These are phyloP conservation scores for Volucella inflata DNA, from an alignment of 2,888 invertebrate genomes.

Conservation along the genomic window DNA sequence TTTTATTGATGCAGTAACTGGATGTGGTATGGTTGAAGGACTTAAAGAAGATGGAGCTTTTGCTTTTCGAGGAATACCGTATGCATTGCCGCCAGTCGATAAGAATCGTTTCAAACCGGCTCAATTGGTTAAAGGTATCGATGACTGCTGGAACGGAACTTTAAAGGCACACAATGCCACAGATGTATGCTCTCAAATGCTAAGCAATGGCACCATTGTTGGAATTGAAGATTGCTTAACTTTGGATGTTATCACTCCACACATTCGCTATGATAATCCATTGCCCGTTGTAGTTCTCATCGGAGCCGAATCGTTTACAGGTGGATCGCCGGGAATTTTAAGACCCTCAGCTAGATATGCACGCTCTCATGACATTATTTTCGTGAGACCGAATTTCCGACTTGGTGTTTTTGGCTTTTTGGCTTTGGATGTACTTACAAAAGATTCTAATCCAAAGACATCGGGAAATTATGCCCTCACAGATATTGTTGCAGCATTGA, in stretches of 20 bases:
- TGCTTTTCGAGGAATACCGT: constrained; percentile 92
- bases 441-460: constrained; percentile 88
- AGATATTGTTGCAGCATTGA: constrained; percentile 90
- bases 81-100: constrained; percentile 89
- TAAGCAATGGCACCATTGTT: constrained; percentile 87
- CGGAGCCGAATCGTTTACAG: constrained; percentile 91
- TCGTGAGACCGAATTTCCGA: constrained; percentile 94
- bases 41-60: constrained; percentile 90
- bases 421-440: constrained; percentile 88
- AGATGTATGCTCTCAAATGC: constrained; percentile 88
- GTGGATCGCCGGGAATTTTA: constrained; percentile 89
- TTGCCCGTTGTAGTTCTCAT: constrained; percentile 93
- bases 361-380: constrained; percentile 91
- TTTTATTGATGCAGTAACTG: constrained; percentile 89
- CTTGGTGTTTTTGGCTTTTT: constrained; percentile 92
- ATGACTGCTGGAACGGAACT: constrained; percentile 92
- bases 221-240: constrained; percentile 93
- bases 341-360: constrained; percentile 91
- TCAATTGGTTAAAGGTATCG: constrained; percentile 87
- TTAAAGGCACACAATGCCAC: constrained; percentile 88
- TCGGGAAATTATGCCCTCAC: constrained; percentile 95
- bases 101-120: constrained; percentile 89
- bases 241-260: constrained; percentile 92
- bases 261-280: constrained; percentile 90
- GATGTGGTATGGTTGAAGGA: constrained; percentile 92